A percentile compares a stretch with the other conserved stretches of the same genome.
These are phyloP conservation scores for Etheostoma nigrum DNA, from an alignment of 2,797 vertebrate genomes.

Conservation along the genomic window DNA sequence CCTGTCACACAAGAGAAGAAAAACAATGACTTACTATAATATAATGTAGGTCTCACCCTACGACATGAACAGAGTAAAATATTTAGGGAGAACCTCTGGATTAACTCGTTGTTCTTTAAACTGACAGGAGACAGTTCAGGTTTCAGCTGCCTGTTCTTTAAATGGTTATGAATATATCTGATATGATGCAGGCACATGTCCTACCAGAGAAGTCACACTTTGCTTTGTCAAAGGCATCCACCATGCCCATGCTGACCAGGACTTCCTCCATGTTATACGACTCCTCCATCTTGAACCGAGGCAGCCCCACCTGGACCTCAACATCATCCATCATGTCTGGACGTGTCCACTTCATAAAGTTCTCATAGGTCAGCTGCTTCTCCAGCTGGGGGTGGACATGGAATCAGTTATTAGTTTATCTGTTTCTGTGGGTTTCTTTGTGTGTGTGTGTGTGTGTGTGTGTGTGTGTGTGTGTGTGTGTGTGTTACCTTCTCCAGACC, in stretches of 20 bases:
- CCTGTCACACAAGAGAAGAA: conserved; percentile 57
- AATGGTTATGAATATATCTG: not conserved
- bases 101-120: not conserved
- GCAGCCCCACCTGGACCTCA: conserved; percentile 85
- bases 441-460: not conserved
- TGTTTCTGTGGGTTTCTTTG: not conserved
- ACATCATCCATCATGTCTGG: conserved; percentile 84
- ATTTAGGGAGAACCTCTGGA: too few relatives aligned
- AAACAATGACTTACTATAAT: not conserved
- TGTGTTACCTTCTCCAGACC: conserved; percentile 87
- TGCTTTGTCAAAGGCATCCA: conserved; percentile 81
- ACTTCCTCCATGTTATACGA: conserved; percentile 85
- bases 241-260: conserved; percentile 90
- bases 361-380: conserved; percentile 86
- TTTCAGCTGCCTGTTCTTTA: not conserved
- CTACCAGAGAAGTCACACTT: conserved; percentile 88
- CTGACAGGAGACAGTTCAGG: not conserved
- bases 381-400: conserved; percentile 84
- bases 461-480: not conserved
- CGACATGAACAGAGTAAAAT: not conserved
- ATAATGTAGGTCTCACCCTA: fast-evolving
- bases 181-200: not conserved
- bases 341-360: conserved; percentile 87
- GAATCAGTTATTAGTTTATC: not conserved
- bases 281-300: conserved; percentile 90